Conservation (phyloP, 2,113 vertebrate genomes). For the Erinaceus europaeus region DNA sequence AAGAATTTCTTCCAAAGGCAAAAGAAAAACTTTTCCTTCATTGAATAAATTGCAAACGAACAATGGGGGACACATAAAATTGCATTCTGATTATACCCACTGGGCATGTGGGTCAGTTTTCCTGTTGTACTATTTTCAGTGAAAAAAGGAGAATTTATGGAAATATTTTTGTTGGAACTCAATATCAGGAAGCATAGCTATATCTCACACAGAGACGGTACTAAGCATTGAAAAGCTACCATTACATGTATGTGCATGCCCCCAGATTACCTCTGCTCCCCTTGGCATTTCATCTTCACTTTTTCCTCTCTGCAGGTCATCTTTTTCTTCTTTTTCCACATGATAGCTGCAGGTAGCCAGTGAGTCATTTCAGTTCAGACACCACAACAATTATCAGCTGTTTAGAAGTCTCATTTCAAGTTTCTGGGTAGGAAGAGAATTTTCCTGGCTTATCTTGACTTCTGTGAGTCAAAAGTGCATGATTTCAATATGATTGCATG, state of each 20-base stretch:
- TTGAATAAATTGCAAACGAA: constrained; percentile 10
- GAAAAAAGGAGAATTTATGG: constrained; percentile 3
- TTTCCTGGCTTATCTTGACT: background rate
- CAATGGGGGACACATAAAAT: too few relatives aligned
- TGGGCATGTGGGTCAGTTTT: background rate
- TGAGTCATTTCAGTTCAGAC: background rate
- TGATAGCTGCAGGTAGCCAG: background rate
- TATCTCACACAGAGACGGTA: background rate
- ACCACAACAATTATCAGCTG: background rate
- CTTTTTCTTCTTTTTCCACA: background rate
- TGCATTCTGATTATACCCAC: constrained; percentile 5
- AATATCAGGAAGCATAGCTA: background rate
- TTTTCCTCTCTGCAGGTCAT: background rate
- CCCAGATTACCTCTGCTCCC: background rate
- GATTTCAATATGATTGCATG: background rate
- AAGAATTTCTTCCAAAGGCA: constrained; percentile 32
- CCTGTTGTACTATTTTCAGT: background rate
- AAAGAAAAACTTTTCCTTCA: constrained; percentile 19
- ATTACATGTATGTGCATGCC: background rate
- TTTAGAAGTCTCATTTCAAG: background rate
- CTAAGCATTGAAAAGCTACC: background rate
- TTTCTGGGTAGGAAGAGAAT: background rate
- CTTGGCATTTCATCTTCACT: background rate
- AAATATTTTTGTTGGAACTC: background rate
- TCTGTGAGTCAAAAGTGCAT: background rate